Conservation (phyloP, 2,797 vertebrate species). For the Phrynocephalus guinanensis region DNA sequence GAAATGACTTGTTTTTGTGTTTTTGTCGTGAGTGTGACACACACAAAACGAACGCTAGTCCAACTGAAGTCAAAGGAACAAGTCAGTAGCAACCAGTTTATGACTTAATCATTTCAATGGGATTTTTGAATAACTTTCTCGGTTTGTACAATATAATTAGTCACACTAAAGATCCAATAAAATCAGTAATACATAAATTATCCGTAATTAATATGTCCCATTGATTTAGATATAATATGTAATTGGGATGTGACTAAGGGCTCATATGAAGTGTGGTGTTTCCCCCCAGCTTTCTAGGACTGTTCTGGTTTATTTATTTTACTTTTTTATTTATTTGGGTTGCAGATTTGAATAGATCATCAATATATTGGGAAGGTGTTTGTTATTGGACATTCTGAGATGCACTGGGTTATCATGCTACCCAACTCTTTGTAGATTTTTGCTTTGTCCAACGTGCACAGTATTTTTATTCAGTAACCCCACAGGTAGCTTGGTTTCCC, state of each 20-base stretch:
- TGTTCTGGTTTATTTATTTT: no score
- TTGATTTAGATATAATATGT: background rate
- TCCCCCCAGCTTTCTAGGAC: no score
- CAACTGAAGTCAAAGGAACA: background rate
- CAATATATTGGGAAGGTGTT: no score
- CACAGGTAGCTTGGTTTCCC: no score
- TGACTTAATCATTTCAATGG: background rate
- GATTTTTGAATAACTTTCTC: background rate
- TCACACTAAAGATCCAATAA: background rate
- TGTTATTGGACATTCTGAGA: no score
- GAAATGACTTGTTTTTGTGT: no score
- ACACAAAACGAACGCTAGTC: no score
- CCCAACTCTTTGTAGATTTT: background rate
- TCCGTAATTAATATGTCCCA: background rate
- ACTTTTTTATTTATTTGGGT: no score
- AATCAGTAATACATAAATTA: background rate
- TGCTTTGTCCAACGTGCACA: background rate
- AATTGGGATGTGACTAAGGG: background rate
- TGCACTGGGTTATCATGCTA: no score
- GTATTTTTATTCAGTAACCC: background rate
- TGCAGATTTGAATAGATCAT: no score
- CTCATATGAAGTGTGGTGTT: background rate
- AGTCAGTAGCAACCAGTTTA: background rate
- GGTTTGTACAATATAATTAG: background rate
- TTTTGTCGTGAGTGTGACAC: no score